Percentiles rank a stretch among this genome's conserved stretches.
Evolutionary conservation across 2,888 invertebrate species (phyloP).

Genomic region (Tetranychus truncatus): DNA sequence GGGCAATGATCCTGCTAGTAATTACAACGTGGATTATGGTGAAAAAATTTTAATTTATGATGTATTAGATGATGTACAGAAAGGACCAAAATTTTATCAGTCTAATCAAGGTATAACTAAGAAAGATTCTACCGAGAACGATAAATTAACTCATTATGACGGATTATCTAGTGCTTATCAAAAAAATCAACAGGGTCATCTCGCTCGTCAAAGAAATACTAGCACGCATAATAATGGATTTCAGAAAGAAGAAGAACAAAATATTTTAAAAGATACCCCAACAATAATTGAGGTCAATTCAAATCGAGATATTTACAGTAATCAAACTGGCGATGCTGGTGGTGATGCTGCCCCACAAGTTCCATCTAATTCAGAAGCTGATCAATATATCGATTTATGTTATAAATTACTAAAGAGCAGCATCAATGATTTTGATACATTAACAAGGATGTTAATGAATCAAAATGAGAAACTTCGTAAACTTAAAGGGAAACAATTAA

Average conservation of each 20-base stretch:
- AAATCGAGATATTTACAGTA: not conserved
- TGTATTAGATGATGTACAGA: not conserved
- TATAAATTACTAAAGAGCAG: not conserved
- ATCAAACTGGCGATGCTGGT: not conserved
- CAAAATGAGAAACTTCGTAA: conserved; percentile 21
- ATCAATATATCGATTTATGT: conserved; percentile 9
- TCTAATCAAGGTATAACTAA: conserved; percentile 3
- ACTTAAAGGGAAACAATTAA: conserved; percentile 20
- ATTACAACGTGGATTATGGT: not conserved
- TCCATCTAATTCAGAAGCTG: not conserved
- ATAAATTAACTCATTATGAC: not conserved
- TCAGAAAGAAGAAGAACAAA: not conserved
- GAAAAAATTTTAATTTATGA: not conserved
- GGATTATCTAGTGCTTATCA: not conserved
- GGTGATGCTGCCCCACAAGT: not conserved
- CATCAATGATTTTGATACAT: conserved; percentile 8
- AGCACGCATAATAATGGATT: not conserved
- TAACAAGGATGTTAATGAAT: not conserved
- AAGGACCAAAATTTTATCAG: not conserved
- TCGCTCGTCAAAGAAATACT: not conserved
- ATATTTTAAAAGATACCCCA: not conserved
- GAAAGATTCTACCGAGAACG: not conserved
- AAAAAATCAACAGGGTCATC: not conserved
- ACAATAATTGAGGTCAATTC: conserved; percentile 8
- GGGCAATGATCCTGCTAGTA: not conserved